Base-by-base conservation (phyloP, 2,113 vertebrate genomes). In the Coreoperca whiteheadi region DNA sequence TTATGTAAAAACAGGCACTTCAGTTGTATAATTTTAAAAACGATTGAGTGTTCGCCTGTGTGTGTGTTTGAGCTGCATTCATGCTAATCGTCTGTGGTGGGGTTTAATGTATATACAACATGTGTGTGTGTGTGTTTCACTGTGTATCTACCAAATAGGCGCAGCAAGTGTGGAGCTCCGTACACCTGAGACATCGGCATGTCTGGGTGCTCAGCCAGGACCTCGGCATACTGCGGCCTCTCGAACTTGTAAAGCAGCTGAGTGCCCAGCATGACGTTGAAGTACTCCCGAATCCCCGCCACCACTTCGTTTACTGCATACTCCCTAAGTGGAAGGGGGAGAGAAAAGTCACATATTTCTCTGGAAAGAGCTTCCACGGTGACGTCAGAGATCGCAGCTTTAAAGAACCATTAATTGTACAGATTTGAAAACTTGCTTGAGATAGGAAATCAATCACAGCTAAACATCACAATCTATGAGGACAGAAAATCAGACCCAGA, bases 161-260 rank as follows among this genome's bases (percentile, higher is more conserved):
- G 96, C 77, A 99, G 94, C 0, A 99, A 94, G 89, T 99, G 98
- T 0, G 98, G 98, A 0, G 98, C 98, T 4, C 98, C 98, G 0
- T 99, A 99, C 74, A 99, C 96, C 81, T 99, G 98, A 20, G 98
- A 99, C 98, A 99, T 98, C 0, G 97, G 96, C 0, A 96, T 96
- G 4, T 99, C 98, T 0, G 97, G 97, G 70, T 97, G 97, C 54
- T 98, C 97, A 0, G 97, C 96, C 23, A 99, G 88, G 54, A 99
- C 97, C 69, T 99, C 98, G 0, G 98, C 98, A 0, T 99, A 99
- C 73, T 99, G 98, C 0, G 98, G 98, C 74, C 98, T 94, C 95
- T 99, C 98, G 25, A 99, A 99, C 86, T 99, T 99, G 95, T 99
- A 99, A 0, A 99, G 97, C 4, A 99, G 96, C 81, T 99, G 98